Evolutionary conservation across 2,113 vertebrate species (phyloP), one percentile per base, ranked within the genome.

Genomic region (Vulpes lagopus): DNA sequence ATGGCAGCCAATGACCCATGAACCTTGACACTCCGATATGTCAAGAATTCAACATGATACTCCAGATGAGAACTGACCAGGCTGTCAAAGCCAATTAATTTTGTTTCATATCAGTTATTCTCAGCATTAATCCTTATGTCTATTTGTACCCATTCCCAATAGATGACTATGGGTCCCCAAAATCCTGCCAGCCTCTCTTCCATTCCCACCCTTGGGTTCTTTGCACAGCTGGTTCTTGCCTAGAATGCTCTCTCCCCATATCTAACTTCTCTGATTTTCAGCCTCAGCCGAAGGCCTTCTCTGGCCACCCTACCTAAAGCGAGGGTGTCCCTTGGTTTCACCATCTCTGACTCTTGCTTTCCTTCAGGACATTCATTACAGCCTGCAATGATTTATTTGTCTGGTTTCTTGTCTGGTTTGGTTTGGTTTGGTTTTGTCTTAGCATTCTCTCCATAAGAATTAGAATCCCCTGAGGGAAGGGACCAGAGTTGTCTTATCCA

Each of bases 101-200:
- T 97, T 80, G 49, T 92, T 92, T 89, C 35, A 5, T 64, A 60
- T 91, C 25, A 30, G 25, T 79, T 87, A 71, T 87, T 95, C 78
- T 93, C 64, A 76, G 64, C 4, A 81, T 84, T 71, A 74, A 89
- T 91, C 62, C 30, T 81, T 38, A 71, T 38, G 11, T 84, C 71
- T 80, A 51, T 64, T 69, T 86, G 51, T 60, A 64, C n/a, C 76
- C 5, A 8, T 59, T 89, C 86, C 59, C 53, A 43, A 32, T 3
- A n/a, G 30, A 69, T 43, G 25, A 2, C 57, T 69, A 9, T 87
- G 81, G 51, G 73, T 89, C 53, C 71, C 82, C 57, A 8, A 92
- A 38, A 69, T 76, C 15, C 73, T 71, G 62, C 69, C 87, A 16
- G 23, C 14, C 30, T 53, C 20, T 74, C 23, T 30, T 79, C 81